Evolutionary conservation across 2,113 vertebrate genomes (phyloP), one percentile per base, ranked within the genome.

Genomic region (Scomber colias): DNA sequence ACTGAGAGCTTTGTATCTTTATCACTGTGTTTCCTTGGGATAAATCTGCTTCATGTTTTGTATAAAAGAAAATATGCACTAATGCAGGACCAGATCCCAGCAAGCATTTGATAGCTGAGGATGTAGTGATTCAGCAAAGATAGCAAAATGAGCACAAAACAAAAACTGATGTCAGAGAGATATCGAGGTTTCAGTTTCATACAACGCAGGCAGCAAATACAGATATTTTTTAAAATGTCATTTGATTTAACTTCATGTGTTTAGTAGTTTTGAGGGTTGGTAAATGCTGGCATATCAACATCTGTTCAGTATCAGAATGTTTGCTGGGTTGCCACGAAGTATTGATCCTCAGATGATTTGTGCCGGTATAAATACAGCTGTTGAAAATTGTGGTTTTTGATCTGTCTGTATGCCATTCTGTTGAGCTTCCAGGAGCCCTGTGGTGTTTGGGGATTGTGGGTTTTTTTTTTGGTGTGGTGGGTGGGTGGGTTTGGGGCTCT

Each of bases 381-480:
- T 17, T 75, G 50, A 69, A 70, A 45, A 24, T 57, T 11, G 67
- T 81, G 45, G 14, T 66, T 75, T 24, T 71, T 67, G 21, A 30
- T 57, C 53, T 11, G 48, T 73, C 8, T 46, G 54, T 77, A 31
- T 19, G 46, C 12, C 30, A 1, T 75, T 82, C 24, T 86, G 69
- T 76, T 54, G 44, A 71, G 82, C 77, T 84, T 87, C 83, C 81
- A 49, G 59, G 65, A 65, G 61, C 48, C 71, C 73, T 31, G 57
- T 62, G 68, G 27, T 35, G 53, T 74, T 79, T 50, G 35, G 35
- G 35, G 35, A 24, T 40, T 40, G 31, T 35, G 31, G 31, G 31
- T 3, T 35, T 40, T 40, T 40, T 40, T n/a, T n/a, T n/a, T n/a
- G 35, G 62, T 57, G 51, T 71, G n/a, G 64, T 56, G 53, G 49